A percentile compares a stretch with the other conserved stretches of the same genome.
phyloP scores from a whole-genome alignment of 2,113 vertebrate genomes.

The Tupaia tana region DNA sequence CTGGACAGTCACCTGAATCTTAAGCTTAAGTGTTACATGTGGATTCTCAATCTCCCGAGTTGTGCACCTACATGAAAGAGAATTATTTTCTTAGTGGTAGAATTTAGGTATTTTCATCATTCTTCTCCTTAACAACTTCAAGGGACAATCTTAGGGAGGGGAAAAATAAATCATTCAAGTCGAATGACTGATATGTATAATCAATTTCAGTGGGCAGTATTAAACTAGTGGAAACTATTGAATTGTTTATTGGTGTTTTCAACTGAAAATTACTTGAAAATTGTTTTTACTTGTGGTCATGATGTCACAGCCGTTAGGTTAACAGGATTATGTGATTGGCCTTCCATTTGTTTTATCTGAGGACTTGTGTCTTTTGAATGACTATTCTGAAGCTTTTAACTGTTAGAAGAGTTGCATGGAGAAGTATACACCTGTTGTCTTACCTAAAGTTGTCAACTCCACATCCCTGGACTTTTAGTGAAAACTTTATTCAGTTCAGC shows the following conservation, averaged over 20 bases:
- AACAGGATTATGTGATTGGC: background rate
- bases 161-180: background rate
- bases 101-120: slow-evolving; percentile 18
- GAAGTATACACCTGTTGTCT: background rate
- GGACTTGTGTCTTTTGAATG: background rate
- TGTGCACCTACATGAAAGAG: background rate
- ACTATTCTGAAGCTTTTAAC: background rate
- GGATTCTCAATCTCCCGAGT: slow-evolving; percentile 37
- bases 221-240: background rate
- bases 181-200: background rate
- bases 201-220: background rate
- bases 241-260: slow-evolving; percentile 21
- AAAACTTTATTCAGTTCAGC: background rate
- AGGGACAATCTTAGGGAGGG: background rate
- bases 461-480: slow-evolving; percentile 5
- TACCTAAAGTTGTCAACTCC: background rate
- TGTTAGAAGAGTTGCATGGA: slow-evolving; percentile 8
- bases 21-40: slow-evolving; percentile 6
- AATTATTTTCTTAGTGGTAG: slow-evolving; percentile 45
- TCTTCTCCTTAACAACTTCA: background rate
- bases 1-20: slow-evolving; percentile 39
- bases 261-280: background rate
- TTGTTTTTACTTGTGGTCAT: background rate
- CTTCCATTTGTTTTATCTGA: slow-evolving; percentile 27
- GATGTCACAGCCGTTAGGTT: background rate